These are phyloP conservation scores for Aphis gossypii DNA, from an alignment of 1,140 invertebrate species.

Conservation along the genomic window DNA sequence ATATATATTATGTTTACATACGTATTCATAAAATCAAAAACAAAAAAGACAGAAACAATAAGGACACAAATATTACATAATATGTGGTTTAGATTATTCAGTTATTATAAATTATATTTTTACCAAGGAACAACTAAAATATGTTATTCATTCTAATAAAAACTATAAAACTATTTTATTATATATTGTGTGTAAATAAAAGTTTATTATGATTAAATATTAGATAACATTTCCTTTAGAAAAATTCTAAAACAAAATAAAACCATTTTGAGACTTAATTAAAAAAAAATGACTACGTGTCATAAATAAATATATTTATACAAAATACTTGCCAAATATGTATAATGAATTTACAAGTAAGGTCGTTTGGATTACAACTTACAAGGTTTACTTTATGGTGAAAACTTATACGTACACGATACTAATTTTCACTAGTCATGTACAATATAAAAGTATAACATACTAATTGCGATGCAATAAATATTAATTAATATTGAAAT, in stretches of 20 bases:
- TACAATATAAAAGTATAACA: not conserved
- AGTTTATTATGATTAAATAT: not conserved
- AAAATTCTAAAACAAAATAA: not conserved
- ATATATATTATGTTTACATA: no score
- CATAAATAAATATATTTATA: slow-evolving; percentile 7
- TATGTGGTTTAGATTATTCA: not conserved
- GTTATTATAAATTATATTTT: not conserved
- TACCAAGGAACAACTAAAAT: not conserved
- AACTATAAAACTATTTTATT: not conserved
- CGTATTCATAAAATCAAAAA: not conserved
- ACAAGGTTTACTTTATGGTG: not conserved
- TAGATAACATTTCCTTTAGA: not conserved
- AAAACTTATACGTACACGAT: not conserved
- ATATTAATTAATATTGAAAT: not conserved
- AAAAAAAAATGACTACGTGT: not conserved
- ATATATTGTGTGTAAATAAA: not conserved
- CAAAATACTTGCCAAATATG: not conserved
- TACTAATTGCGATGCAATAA: not conserved
- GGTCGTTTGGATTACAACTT: not conserved
- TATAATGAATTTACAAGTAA: slow-evolving; percentile 13
- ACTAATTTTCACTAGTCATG: not conserved
- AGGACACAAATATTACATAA: not conserved
- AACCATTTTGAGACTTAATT: not conserved
- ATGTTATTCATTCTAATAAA: not conserved
- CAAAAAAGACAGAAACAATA: not conserved